Evolutionary conservation across 2,113 vertebrate species (phyloP).

Genomic region (Neopipo cinnamomea): DNA sequence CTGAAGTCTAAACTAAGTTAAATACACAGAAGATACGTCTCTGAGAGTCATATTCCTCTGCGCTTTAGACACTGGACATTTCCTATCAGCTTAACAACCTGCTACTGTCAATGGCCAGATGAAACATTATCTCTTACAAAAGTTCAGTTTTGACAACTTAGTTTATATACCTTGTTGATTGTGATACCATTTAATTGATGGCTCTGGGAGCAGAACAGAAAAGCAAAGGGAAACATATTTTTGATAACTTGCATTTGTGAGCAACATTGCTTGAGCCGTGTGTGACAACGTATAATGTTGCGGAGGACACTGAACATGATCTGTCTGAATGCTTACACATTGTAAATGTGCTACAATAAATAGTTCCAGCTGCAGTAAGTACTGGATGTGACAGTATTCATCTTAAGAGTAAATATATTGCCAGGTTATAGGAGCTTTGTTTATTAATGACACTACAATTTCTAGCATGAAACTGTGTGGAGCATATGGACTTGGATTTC

Average conservation of each 20-base stretch:
- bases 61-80: neutral
- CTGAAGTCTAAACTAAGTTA: neutral
- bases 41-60: neutral
- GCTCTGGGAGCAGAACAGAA: conserved; percentile 32
- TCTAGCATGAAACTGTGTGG: neutral
- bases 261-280: neutral
- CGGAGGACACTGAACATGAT: neutral
- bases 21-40: neutral
- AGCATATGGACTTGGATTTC: neutral
- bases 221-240: neutral
- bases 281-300: neutral
- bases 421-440: neutral
- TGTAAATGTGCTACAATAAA: conserved; percentile 56
- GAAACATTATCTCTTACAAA: neutral
- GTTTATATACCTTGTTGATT: neutral
- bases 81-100: neutral
- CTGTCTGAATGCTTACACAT: conserved; percentile 16
- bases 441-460: neutral
- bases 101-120: neutral
- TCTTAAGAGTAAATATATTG: neutral
- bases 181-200: neutral
- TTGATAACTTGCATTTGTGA: conserved; percentile 6
- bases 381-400: neutral
- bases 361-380: conserved; percentile 1
- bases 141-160: neutral